These are phyloP conservation scores for Gobionotothen gibberifrons DNA, from an alignment of 2,797 vertebrate genomes.

Conservation along the genomic window DNA sequence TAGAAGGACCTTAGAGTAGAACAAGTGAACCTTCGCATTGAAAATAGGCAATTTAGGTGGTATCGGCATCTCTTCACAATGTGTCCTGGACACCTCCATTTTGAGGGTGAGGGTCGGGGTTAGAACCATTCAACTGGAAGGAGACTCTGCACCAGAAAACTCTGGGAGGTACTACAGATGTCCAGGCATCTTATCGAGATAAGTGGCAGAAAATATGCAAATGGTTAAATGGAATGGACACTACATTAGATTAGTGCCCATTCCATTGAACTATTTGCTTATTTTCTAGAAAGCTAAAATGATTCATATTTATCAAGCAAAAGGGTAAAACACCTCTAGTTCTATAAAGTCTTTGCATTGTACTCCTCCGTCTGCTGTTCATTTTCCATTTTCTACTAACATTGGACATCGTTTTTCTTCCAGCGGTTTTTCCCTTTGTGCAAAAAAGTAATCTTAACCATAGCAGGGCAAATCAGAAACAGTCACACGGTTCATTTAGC, in stretches of 20 bases:
- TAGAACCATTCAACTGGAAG: background rate
- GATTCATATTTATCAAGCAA: background rate
- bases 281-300: too few species aligned
- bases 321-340: constrained; percentile 3
- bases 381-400: background rate
- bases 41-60: constrained; percentile 1
- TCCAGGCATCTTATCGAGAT: background rate
- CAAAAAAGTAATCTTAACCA: constrained; percentile 4
- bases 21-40: background rate
- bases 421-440: background rate
- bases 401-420: background rate
- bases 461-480: background rate
- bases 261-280: too few species aligned
- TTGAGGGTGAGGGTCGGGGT: background rate
- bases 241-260: too few species aligned
- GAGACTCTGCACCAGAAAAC: constrained; percentile 10
- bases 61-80: constrained; percentile 16
- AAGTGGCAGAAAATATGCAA: background rate
- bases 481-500: background rate
- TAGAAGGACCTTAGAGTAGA: background rate
- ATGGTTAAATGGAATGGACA: background rate
- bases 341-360: background rate
- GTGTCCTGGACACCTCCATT: constrained; percentile 4
- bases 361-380: background rate
- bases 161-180: background rate